Base-by-base conservation (phyloP, 2,888 invertebrate species). In the Lacanobia oleracea region DNA sequence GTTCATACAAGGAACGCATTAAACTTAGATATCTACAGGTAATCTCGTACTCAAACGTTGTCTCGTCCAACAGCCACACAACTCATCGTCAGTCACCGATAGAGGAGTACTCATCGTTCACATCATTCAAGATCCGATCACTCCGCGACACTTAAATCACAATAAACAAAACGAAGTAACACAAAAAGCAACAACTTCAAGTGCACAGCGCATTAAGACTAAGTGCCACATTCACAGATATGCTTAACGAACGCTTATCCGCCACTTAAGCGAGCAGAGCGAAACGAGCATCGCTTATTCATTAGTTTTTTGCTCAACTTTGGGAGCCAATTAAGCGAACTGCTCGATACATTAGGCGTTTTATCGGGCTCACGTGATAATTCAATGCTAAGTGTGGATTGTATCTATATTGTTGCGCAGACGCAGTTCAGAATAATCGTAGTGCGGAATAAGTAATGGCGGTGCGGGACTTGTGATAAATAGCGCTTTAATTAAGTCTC, bases 321-420 rank as follows among this genome's bases (percentile, higher is more conserved):
- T 79, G 40, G 75, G 72, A 79, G 66, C 85, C 85, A 85, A 85
- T 85, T 85, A 85, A 83, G 71, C 62, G 65, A 48, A 66, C 60
- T 62, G 40, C 48, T 57, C 70, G 79, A 82, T 83, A 74, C 81
- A 79, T 83, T 83, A 82, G 77, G 79, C 62, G 68, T 59, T 81
- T 81, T 82, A 85, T 84, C 76, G 75, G 60, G 53, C 56, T 40
- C 67, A 33, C 68, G 79, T 72, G 77, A 75, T 77, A 75, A 77
- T 81, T 60, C 75, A 77, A 73, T 74, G 71, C 72, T 71, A 74
- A 82, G 74, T 84, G 61, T 61, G 79, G 50, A 59, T 61, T 71
- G 61, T 74, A 67, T 69, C 75, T 75, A 77, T 67, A 79, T 75
- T 67, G 72, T 83, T 70, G 67, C 72, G 57, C 54, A 50, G 62